Percentiles rank a stretch among this genome's conserved stretches.
phyloP scores from a whole-genome alignment of 2,113 vertebrate genomes.

The Rhinogobius similis region DNA sequence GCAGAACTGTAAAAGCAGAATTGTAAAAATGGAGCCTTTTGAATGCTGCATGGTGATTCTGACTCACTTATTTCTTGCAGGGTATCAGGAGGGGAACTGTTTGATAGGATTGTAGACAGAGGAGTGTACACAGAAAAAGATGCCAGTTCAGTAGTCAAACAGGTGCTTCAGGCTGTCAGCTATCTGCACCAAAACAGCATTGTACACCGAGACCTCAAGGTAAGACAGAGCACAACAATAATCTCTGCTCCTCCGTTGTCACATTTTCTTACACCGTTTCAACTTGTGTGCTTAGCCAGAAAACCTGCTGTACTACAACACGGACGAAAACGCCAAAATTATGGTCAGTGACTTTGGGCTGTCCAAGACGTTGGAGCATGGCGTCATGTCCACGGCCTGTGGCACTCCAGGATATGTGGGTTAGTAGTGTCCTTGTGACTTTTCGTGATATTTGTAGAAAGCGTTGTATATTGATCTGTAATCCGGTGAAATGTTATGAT shows the following conservation, averaged over 20 bases:
- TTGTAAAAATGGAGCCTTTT: no score
- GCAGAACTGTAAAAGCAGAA: neutral
- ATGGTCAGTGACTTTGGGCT: slow-evolving; percentile 97
- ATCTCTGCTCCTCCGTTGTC: neutral
- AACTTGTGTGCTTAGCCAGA: slow-evolving; percentile 80
- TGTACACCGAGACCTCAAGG: slow-evolving; percentile 94
- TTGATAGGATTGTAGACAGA: slow-evolving; percentile 90
- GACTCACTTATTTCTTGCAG: slow-evolving; percentile 63
- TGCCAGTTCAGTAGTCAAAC: slow-evolving; percentile 87
- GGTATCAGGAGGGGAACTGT: slow-evolving; percentile 93
- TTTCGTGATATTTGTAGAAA: neutral
- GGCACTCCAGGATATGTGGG: slow-evolving; percentile 95
- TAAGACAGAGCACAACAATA: slow-evolving; percentile 36
- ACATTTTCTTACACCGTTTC: neutral
- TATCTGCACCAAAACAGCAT: slow-evolving; percentile 92
- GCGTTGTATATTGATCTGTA: neutral
- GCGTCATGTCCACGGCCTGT: slow-evolving; percentile 93
- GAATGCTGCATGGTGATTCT: neutral
- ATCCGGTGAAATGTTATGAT: neutral
- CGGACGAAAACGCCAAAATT: slow-evolving; percentile 91
- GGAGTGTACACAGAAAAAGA: slow-evolving; percentile 94
- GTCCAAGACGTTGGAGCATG: slow-evolving; percentile 89
- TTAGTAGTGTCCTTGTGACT: slow-evolving; percentile 47
- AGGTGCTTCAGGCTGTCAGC: slow-evolving; percentile 89
- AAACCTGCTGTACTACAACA: slow-evolving; percentile 90